phyloP scores from a whole-genome alignment of 2,113 vertebrate genomes.

The Cyanoramphus novaezelandiae region DNA sequence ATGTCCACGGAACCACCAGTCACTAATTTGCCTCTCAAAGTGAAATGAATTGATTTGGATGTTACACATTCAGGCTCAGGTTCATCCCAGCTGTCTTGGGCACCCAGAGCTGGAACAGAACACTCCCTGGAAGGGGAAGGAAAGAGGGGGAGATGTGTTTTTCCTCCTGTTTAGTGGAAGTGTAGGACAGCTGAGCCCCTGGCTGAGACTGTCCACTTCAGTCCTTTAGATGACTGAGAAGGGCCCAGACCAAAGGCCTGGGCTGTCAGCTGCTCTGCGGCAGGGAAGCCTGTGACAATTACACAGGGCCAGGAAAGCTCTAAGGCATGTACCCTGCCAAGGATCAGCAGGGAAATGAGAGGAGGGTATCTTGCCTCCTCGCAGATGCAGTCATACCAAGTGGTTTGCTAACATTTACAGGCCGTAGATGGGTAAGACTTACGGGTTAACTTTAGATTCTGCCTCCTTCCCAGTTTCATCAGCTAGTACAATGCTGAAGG shows the following conservation, averaged over 20 bases:
- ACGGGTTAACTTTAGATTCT: conserved; percentile 85
- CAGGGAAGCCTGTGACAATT: not conserved
- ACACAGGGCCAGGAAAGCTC: not conserved
- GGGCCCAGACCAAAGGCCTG: not conserved
- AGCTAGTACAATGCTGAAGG: conserved; percentile 79
- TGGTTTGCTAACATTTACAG: not conserved
- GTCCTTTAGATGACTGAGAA: not conserved
- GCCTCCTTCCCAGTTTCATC: conserved; percentile 63
- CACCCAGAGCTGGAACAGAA: not conserved
- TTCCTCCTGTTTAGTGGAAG: not conserved
- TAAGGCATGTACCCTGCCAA: no score
- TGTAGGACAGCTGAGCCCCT: not conserved
- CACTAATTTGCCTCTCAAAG: not conserved
- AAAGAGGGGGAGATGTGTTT: not conserved
- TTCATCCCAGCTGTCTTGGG: not conserved
- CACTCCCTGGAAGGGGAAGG: not conserved
- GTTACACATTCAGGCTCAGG: not conserved
- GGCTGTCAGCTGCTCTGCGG: not conserved
- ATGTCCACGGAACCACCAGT: not conserved
- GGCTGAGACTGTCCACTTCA: not conserved
- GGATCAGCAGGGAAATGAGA: not conserved
- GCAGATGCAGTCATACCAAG: not conserved
- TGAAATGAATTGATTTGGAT: not conserved
- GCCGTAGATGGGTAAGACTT: conserved; percentile 56
- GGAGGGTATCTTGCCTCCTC: not conserved